These are phyloP conservation scores for Rachycentron canadum DNA, from an alignment of 2,797 vertebrate species.

Conservation along the genomic window DNA sequence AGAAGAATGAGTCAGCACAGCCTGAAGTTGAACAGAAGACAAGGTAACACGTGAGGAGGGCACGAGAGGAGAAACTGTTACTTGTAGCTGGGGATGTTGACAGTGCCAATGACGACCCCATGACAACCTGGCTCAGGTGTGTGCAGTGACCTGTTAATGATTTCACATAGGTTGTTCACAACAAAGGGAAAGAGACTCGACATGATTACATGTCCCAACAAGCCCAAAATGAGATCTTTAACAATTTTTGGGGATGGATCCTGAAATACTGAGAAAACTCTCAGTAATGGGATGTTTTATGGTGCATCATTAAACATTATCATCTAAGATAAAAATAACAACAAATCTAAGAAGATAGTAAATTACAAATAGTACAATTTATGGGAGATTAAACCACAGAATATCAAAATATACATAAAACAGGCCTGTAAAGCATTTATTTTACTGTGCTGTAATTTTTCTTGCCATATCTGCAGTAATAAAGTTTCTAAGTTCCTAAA, in stretches of 20 bases:
- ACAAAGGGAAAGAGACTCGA: conserved; percentile 15
- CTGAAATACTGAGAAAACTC: background rate
- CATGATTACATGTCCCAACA: conserved; percentile 12
- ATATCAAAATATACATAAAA: background rate
- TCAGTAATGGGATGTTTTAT: background rate
- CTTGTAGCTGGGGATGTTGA: conserved; percentile 36
- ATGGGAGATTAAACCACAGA: background rate
- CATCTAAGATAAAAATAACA: background rate
- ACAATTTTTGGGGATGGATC: background rate
- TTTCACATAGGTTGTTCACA: conserved; percentile 35
- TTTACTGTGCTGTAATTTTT: conserved; percentile 11
- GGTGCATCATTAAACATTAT: background rate
- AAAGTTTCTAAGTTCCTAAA: background rate
- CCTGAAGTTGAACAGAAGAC: conserved; percentile 37
- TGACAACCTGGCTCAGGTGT: conserved; percentile 73
- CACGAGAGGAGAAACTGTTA: conserved; percentile 28
- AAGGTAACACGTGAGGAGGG: conserved; percentile 49
- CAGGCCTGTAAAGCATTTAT: background rate
- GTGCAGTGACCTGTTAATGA: conserved; percentile 66
- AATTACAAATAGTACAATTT: background rate
- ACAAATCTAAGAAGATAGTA: background rate
- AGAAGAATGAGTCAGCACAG: conserved; percentile 56
- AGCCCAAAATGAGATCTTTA: background rate
- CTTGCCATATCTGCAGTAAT: background rate
- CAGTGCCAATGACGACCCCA: conserved; percentile 49